Evolutionary conservation across 2,888 invertebrate species (phyloP), one percentile per base, ranked within the genome.

Genomic region (Microctonus hyperodae): DNA sequence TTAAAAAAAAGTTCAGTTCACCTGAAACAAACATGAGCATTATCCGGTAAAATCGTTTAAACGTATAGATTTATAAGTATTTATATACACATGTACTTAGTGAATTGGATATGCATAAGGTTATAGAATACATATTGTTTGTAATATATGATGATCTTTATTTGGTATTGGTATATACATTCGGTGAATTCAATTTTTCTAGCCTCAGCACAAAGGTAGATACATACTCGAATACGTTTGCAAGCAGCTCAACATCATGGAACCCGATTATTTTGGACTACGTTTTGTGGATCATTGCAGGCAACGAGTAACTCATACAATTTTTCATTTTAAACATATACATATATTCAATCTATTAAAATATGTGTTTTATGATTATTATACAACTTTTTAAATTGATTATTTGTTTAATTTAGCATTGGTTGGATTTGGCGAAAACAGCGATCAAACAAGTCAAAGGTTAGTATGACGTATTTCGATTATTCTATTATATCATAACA

Each of bases 211-310:
- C 83, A 96, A 95, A 85, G 96, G 96, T 70, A 93, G 92, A 85
- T 93, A 91, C 85, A 88, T 97, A 76, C 86, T 97, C 82, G 96
- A 96, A 82, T 91, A 93, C 87, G 92, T 96, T 72, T 97, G 96
- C 85, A 92, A 93, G 81, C 93, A 95, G 83, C 87, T 97, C 77
- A 94, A 95, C 86, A 90, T 97, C 73, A 89, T 93, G 71, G 97
- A 97, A 86, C 95, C 93, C 79, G 97, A 97, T 86, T 97, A 96
- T 85, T 95, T 97, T 85, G 97, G 97, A 11, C 88, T 97, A 72
- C 90, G 96, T 71, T 97, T 93, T 89, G 95, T 96, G 73, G 97
- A 97, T 85, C 87, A 90, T 68, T 90, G 91, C 76, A 93, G 94
- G 75, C 95, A 96, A 85, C 89, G 96, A 88, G 96, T 96, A 86